Evolutionary conservation across 2,113 vertebrate species (phyloP).

Genomic region (Etheostoma spectabile): DNA sequence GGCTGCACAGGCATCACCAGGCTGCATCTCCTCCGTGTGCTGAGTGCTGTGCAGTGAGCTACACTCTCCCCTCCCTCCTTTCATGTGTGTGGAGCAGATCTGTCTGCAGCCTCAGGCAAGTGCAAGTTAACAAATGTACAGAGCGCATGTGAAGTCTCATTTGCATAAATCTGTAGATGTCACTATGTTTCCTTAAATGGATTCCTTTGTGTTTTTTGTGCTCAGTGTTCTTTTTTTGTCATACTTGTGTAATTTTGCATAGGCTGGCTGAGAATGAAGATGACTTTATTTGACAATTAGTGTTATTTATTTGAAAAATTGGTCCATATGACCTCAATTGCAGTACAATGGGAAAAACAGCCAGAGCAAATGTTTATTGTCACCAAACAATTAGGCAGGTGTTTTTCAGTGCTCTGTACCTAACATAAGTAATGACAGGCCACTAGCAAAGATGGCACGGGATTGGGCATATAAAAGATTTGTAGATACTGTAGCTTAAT

Average conservation of each 20-base stretch:
- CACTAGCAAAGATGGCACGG: background rate
- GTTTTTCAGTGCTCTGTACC: background rate
- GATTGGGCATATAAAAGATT: background rate
- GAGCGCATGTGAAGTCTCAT: slow-evolving; percentile 81
- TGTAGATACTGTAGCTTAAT: background rate
- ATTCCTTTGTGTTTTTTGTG: slow-evolving; percentile 85
- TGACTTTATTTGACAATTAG: slow-evolving; percentile 30
- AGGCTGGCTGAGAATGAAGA: slow-evolving; percentile 39
- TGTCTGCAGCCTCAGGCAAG: slow-evolving; percentile 85
- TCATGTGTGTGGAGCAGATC: slow-evolving; percentile 80
- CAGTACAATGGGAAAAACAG: slow-evolving; percentile 9
- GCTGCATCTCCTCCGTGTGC: slow-evolving; percentile 80
- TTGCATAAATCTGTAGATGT: slow-evolving; percentile 85
- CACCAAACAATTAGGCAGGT: slow-evolving; percentile 10
- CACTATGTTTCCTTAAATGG: slow-evolving; percentile 78
- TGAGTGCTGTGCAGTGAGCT: slow-evolving; percentile 82
- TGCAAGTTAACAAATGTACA: slow-evolving; percentile 87
- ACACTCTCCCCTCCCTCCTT: slow-evolving; percentile 48
- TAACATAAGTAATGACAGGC: background rate
- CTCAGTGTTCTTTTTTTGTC: slow-evolving; percentile 35
- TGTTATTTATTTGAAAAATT: slow-evolving; percentile 51
- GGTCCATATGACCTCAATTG: slow-evolving; percentile 44
- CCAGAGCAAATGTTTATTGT: background rate
- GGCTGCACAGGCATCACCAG: slow-evolving; percentile 73
- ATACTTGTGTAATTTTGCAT: slow-evolving; percentile 40